These are phyloP conservation scores for Pipra filicauda DNA, from an alignment of 2,113 vertebrate genomes.

Conservation along the genomic window DNA sequence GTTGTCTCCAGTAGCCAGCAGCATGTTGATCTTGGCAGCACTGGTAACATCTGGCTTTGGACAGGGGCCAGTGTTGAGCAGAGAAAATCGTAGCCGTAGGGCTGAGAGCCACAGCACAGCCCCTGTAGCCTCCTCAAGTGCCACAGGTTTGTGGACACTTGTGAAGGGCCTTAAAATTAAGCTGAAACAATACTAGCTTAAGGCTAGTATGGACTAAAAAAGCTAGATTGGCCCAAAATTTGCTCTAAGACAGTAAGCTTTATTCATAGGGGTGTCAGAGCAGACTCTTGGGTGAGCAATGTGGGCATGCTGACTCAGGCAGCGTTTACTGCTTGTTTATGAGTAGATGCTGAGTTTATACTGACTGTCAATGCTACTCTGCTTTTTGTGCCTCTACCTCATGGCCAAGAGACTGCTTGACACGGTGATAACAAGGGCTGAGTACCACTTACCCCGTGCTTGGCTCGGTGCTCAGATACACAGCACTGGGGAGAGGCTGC, in stretches of 20 bases:
- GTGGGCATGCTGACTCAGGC: background rate
- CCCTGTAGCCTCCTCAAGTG: background rate
- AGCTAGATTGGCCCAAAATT: background rate
- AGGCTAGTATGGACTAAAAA: background rate
- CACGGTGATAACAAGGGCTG: background rate
- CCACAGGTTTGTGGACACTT: background rate
- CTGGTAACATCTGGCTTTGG: background rate
- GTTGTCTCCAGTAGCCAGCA: background rate
- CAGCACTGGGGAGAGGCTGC: background rate
- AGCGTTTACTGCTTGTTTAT: background rate
- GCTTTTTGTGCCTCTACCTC: background rate
- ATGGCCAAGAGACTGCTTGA: background rate
- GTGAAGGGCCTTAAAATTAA: background rate
- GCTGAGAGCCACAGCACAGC: background rate
- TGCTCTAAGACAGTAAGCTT: background rate
- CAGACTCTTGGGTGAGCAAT: background rate
- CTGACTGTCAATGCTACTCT: background rate
- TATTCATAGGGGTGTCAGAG: background rate
- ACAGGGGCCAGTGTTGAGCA: background rate
- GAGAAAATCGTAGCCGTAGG: accelerated
- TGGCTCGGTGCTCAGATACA: accelerated
- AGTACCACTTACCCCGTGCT: accelerated
- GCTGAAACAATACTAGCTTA: background rate
- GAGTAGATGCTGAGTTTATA: background rate
- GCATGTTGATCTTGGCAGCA: background rate